Evolutionary conservation across 2,113 vertebrate species (phyloP).

Genomic region (Semicossyphus pulcher): DNA sequence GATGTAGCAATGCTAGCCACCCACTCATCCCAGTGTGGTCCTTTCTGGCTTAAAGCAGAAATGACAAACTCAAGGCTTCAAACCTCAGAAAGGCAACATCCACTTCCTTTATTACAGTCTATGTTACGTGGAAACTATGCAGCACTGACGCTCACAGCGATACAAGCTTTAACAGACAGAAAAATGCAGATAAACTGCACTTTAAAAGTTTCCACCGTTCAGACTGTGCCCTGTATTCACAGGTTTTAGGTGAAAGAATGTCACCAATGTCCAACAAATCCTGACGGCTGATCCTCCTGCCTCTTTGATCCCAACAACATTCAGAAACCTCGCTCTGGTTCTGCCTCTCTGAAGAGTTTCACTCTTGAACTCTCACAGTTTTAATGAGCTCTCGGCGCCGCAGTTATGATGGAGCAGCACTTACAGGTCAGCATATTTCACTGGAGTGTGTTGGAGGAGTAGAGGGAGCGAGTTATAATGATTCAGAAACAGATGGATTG

Average conservation of each 20-base stretch:
- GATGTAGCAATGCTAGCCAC: no score
- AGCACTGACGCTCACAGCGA: neutral
- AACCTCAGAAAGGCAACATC: no score
- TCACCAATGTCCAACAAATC: neutral
- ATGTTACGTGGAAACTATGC: neutral
- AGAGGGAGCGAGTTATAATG: neutral
- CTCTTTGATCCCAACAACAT: conserved; percentile 7
- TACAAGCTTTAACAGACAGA: neutral
- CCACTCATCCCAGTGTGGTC: no score
- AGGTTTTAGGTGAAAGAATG: neutral
- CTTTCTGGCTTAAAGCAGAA: no score
- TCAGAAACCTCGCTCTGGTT: neutral
- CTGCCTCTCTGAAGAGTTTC: conserved; percentile 3
- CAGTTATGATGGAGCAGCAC: neutral
- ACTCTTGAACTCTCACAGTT: neutral
- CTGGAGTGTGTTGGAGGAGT: neutral
- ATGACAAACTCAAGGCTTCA: no score
- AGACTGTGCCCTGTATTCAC: neutral
- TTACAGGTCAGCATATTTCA: conserved; percentile 14
- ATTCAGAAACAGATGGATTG: neutral
- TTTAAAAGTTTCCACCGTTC: conserved; percentile 3
- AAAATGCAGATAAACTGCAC: neutral
- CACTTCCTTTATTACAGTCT: no score
- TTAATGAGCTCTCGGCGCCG: conserved; percentile 34
- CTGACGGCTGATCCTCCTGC: neutral